Evolutionary conservation across 2,888 invertebrate genomes (phyloP).

Genomic region (Esperia sulphurella): DNA sequence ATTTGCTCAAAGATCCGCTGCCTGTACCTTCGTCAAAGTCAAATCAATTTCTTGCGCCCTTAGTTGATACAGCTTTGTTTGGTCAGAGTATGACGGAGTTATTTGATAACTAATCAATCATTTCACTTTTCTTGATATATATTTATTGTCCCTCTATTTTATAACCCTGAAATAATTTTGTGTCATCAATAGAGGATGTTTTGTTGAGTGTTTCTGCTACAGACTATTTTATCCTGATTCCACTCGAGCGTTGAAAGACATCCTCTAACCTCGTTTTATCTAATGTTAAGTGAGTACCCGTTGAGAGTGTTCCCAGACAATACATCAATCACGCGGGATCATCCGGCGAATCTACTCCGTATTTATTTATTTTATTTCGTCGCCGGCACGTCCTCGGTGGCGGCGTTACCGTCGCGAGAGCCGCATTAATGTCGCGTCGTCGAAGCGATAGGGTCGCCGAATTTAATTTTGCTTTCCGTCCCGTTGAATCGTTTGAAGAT

Average conservation of each 20-base stretch:
- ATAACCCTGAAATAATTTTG: too few species aligned
- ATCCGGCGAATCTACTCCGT: conserved; percentile 31
- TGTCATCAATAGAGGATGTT: too few species aligned
- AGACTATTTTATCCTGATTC: not conserved
- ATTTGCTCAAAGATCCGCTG: conserved; percentile 8
- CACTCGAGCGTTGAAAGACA: not conserved
- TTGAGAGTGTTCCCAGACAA: conserved; percentile 20
- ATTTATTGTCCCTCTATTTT: not conserved
- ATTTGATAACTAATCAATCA: too few species aligned
- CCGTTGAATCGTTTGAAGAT: not conserved
- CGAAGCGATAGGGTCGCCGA: conserved; percentile 5
- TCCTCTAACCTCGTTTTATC: not conserved
- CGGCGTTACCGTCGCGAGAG: conserved; percentile 5
- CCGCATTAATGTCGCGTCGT: conserved; percentile 5
- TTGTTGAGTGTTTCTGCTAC: too few species aligned
- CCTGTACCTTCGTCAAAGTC: conserved; percentile 13
- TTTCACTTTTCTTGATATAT: not conserved
- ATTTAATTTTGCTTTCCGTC: not conserved
- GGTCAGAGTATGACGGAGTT: not conserved
- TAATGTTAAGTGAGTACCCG: conserved; percentile 1
- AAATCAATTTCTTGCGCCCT: conserved; percentile 1
- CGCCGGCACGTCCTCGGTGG: conserved; percentile 16
- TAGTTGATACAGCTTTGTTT: conserved; percentile 3
- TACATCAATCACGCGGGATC: conserved; percentile 46
- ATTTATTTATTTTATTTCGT: conserved; percentile 38